Base-by-base conservation (phyloP, 2,113 vertebrate genomes). In the Ciconia stormi region DNA sequence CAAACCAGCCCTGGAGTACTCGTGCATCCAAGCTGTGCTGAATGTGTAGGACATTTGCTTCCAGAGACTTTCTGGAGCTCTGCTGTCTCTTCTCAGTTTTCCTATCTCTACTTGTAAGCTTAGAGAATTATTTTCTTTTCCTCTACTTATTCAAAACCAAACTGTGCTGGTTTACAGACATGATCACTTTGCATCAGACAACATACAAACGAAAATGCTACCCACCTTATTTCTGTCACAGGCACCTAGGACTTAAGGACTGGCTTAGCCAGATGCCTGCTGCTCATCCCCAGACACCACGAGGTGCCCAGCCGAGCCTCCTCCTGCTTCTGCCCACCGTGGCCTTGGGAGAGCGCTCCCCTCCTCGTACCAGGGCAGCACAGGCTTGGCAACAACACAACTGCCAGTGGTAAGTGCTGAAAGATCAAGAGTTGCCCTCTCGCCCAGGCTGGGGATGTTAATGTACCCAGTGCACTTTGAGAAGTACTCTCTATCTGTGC, bases 291-390 rank as follows among this genome's bases (percentile, higher is more conserved):
- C 55, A 61, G 59, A 25, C n/a, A 73, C 13, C 34, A 38, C 0
- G 5, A n/a, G 26, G 82, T 38, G 32, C 63, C 25, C 58, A 50
- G 22, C 6, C 6, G 1, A 95, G 34, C 59, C 38, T 40, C 30
- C 18, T 13, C 16, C 58, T 46, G 2, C 11, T 82, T 52, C 53
- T 73, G 32, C n/a, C 29, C 46, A 16, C 10, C 3, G 0, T 26
- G 55, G 20, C 52, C 32, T 25, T n/a, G 21, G 40, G 21, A 53
- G 9, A 16, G 10, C 6, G 9, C 19, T 85, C 47, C 38, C 14
- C 46, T 66, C 0, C 34, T 23, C 2, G 1, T 27, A n/a, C n/a
- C 25, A 18, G 11, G 38, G 25, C 42, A 78, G 32, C 58, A 40
- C 2, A 1, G 30, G 26, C 36, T 84, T 46, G 44, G 26, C 55